Conservation (phyloP, 2,797 vertebrate genomes). For the Enteromius unitaeniatus region DNA sequence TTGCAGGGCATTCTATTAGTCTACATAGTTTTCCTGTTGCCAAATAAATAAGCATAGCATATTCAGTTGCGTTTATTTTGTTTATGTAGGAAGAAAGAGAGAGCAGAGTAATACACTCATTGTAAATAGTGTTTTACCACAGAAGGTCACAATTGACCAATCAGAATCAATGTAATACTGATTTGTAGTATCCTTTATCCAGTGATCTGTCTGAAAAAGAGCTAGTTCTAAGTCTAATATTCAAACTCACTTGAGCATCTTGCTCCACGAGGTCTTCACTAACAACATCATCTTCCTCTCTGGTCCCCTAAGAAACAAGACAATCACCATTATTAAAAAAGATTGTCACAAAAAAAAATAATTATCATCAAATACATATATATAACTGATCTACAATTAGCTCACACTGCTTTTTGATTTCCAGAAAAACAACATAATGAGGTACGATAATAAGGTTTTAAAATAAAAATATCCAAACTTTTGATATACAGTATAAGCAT, state of each 20-base stretch:
- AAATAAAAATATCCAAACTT: neutral
- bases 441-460: neutral
- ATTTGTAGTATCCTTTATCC: neutral
- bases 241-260: conserved; percentile 85
- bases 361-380: neutral
- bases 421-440: neutral
- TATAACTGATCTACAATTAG: neutral
- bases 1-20: neutral
- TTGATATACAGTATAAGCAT: neutral
- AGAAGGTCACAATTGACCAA: neutral
- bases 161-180: conserved; percentile 3
- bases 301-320: conserved; percentile 82
- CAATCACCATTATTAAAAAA: neutral
- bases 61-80: neutral
- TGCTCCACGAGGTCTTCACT: conserved; percentile 89
- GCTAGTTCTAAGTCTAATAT: neutral
- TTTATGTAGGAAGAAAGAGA: neutral
- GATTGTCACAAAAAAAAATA: neutral
- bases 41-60: neutral
- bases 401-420: neutral
- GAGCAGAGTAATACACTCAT: too few relatives aligned
- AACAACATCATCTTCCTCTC: conserved; percentile 91
- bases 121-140: neutral
- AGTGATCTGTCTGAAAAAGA: neutral
- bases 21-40: neutral